Evolutionary conservation across 2,113 vertebrate genomes (phyloP).

Genomic region (Hydrolagus affinis): DNA sequence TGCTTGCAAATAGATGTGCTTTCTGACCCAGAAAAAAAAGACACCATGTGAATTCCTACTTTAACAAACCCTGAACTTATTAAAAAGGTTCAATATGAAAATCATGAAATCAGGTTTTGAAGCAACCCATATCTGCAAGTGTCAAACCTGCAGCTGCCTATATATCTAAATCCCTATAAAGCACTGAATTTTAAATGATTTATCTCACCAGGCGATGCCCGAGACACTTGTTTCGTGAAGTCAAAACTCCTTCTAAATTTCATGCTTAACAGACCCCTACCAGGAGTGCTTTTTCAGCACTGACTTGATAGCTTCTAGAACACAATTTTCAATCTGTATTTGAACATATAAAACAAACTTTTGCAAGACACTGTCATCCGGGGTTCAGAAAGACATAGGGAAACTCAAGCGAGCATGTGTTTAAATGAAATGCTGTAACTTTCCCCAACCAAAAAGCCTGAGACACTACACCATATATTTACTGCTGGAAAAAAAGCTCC

Average conservation of each 20-base stretch:
- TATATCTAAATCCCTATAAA: constrained; percentile 21
- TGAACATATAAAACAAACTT: too few species aligned
- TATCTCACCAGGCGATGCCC: background rate
- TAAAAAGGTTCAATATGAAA: constrained; percentile 10
- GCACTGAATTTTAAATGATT: background rate
- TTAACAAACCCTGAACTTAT: constrained; percentile 9
- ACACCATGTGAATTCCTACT: constrained; percentile 6
- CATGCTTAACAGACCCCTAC: background rate
- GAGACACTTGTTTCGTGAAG: constrained; percentile 16
- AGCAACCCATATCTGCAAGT: background rate
- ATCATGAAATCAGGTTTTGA: constrained; percentile 11
- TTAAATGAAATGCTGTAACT: constrained; percentile 11
- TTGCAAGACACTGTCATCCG: background rate
- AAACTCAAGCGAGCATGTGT: background rate
- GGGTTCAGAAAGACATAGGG: background rate
- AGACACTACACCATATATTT: constrained; percentile 42
- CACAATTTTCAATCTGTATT: too few species aligned
- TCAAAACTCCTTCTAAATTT: constrained; percentile 5
- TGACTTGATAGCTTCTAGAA: background rate
- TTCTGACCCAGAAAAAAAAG: constrained; percentile 18
- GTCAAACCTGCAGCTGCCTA: background rate
- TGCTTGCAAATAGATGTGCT: background rate
- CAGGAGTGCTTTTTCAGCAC: background rate
- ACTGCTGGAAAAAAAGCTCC: constrained; percentile 31
- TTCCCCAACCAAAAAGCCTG: constrained; percentile 40